Evolutionary conservation across 2,888 invertebrate genomes (phyloP), one percentile per base, ranked within the genome.

Genomic region (Cetonia aurata): DNA sequence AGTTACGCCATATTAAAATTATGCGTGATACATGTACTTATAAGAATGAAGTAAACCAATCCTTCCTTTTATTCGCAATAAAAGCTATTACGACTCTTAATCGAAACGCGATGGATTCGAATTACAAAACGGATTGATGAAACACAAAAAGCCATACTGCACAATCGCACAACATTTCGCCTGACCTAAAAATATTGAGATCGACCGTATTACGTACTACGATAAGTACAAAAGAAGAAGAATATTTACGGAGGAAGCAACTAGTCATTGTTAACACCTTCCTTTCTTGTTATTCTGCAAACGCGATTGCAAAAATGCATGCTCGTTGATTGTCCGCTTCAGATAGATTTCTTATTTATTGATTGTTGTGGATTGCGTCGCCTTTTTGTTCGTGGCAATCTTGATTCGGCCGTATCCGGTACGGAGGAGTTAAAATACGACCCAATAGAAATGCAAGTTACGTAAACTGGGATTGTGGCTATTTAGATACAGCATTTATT

Each of bases 341-440:
- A 17, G 12, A 33, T 31, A 42, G 57, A 57, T 42, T 41, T 57
- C 42, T 17, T 33, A 42, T 12, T 57, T 42, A 41, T 42, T 41
- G 25, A 19, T 9, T 57, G 17, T 57, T 57, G n/a, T 42, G 57
- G 15, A 17, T 19, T 19, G 42, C 41, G 8, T 37, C 19, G 57
- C n/a, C 57, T 57, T 55, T 25, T 57, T 57, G 57, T 57, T 57
- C 42, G 19, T 15, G 2, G 33, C 15, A 42, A 57, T 57, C 57
- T 57, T 57, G 57, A 57, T 57, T 42, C 42, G 6, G 3, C 19
- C 57, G 42, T 17, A 42, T 57, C 57, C 57, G 42, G 42, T 42
- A 42, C n/a, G 57, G 12, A 57, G 19, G 41, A 17, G 17, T 42
- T 12, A 42, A 42, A 57, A 57, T 19, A 15, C 19, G 19, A 13